Evolutionary conservation across 1,140 invertebrate species (phyloP).

Genomic region (Hyles euphorbiae): DNA sequence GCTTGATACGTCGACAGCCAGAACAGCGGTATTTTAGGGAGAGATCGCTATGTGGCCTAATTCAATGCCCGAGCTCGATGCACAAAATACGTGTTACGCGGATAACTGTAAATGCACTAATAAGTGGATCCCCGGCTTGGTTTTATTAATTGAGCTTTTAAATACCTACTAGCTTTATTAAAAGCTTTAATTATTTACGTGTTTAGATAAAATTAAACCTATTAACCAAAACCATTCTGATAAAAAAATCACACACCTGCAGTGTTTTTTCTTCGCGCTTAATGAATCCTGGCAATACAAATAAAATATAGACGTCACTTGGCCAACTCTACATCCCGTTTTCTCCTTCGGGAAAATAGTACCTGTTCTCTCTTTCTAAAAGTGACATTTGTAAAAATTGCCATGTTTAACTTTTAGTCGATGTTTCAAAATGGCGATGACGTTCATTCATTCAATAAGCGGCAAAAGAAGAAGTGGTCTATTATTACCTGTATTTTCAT

Average conservation of each 20-base stretch:
- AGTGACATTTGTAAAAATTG: neutral
- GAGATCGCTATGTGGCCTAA: slow-evolving; percentile 77
- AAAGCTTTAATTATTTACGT: slow-evolving; percentile 37
- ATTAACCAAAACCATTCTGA: slow-evolving; percentile 65
- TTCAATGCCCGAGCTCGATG: slow-evolving; percentile 75
- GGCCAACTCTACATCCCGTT: neutral
- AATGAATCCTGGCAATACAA: slow-evolving; percentile 28
- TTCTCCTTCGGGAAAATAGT: too few relatives aligned
- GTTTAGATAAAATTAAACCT: slow-evolving; percentile 58
- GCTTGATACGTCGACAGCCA: slow-evolving; percentile 74
- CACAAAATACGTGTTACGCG: slow-evolving; percentile 75
- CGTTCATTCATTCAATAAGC: too few relatives aligned
- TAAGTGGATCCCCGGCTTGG: slow-evolving; percentile 50
- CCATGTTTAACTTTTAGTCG: neutral
- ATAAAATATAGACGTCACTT: slow-evolving; percentile 13
- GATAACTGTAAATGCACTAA: slow-evolving; percentile 74
- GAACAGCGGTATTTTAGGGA: slow-evolving; percentile 77
- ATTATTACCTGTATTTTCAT: too few relatives aligned
- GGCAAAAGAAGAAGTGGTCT: too few relatives aligned
- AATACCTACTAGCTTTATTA: slow-evolving; percentile 38
- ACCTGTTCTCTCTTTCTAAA: too few relatives aligned
- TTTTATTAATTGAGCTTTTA: slow-evolving; percentile 40
- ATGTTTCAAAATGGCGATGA: too few relatives aligned
- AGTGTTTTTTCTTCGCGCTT: slow-evolving; percentile 30
- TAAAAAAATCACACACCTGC: slow-evolving; percentile 42